Conservation (phyloP, 2,888 invertebrate species). For the Rhogogaster chlorosoma region DNA sequence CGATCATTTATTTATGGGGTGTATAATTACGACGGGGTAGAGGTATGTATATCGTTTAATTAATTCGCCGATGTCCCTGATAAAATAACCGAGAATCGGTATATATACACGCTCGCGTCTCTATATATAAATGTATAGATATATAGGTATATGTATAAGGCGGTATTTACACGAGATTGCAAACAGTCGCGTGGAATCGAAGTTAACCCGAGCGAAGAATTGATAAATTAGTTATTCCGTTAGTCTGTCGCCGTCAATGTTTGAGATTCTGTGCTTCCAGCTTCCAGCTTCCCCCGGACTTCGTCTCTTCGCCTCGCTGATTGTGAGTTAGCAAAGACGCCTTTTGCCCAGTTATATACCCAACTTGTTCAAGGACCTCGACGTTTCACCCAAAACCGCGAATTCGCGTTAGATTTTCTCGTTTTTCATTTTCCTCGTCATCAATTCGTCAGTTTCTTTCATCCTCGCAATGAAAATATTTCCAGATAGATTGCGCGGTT, state of each 20-base stretch:
- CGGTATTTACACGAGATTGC: conserved; percentile 72
- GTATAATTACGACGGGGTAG: background rate
- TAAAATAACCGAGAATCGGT: conserved; percentile 7
- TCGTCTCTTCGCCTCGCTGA: conserved; percentile 31
- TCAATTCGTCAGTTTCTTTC: no score
- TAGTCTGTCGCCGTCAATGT: conserved; percentile 62
- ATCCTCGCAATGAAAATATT: no score
- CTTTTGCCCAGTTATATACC: background rate
- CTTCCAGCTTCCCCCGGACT: conserved; percentile 10
- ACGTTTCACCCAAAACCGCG: background rate
- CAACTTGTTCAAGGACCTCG: background rate
- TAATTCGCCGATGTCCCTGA: background rate
- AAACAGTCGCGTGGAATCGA: conserved; percentile 74
- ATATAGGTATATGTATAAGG: background rate
- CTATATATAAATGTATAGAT: background rate
- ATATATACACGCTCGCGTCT: background rate
- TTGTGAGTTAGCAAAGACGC: conserved; percentile 44
- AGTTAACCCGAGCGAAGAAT: conserved; percentile 77
- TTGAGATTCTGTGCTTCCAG: conserved; percentile 16
- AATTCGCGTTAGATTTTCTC: background rate
- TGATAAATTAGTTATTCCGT: conserved; percentile 78
- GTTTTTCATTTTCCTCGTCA: no score
- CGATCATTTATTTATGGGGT: background rate
- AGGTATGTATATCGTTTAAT: background rate
- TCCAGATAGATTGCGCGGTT: no score